These are phyloP conservation scores for Macrobrachium nipponense DNA, from an alignment of 1,140 invertebrate genomes.

Conservation along the genomic window DNA sequence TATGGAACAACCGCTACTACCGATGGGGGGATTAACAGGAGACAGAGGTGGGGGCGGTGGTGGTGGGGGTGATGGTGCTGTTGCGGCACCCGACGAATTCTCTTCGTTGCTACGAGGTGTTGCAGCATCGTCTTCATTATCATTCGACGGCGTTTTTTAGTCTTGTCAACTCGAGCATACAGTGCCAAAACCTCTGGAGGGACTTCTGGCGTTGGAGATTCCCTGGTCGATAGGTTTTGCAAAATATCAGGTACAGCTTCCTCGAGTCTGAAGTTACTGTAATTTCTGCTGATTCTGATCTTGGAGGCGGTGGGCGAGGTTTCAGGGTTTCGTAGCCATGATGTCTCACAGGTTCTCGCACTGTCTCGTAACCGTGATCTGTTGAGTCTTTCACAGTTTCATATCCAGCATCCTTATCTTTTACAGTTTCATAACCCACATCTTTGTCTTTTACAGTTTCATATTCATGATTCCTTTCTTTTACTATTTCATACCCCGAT, in stretches of 20 bases:
- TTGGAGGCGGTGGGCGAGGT: constrained; percentile 33
- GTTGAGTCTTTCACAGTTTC: constrained; percentile 34
- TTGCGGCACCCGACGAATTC: not conserved
- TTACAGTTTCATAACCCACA: constrained; percentile 22
- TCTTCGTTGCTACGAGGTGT: not conserved
- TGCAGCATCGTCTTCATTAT: not conserved
- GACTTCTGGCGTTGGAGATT: constrained; percentile 17
- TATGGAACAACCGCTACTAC: not conserved
- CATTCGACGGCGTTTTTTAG: constrained; percentile 51
- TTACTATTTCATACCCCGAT: constrained; percentile 45
- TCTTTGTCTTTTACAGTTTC: constrained; percentile 44
- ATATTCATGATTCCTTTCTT: constrained; percentile 56
- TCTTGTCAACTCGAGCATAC: constrained; percentile 63
- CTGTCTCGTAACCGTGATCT: constrained; percentile 47
- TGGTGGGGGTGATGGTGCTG: not conserved
- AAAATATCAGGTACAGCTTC: constrained; percentile 60
- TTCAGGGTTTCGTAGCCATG: constrained; percentile 57
- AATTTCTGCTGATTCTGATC: not conserved
- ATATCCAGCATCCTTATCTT: constrained; percentile 40
- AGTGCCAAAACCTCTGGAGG: constrained; percentile 63
- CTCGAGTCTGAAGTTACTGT: constrained; percentile 7
- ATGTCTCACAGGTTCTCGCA: constrained; percentile 14
- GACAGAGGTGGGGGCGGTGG: not conserved
- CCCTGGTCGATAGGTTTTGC: constrained; percentile 31
- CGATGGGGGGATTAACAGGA: not conserved